Percentiles rank a stretch among this genome's conserved stretches.
These are phyloP conservation scores for Rhagonycha lutea DNA, from an alignment of 2,888 invertebrate genomes.

Conservation along the genomic window DNA sequence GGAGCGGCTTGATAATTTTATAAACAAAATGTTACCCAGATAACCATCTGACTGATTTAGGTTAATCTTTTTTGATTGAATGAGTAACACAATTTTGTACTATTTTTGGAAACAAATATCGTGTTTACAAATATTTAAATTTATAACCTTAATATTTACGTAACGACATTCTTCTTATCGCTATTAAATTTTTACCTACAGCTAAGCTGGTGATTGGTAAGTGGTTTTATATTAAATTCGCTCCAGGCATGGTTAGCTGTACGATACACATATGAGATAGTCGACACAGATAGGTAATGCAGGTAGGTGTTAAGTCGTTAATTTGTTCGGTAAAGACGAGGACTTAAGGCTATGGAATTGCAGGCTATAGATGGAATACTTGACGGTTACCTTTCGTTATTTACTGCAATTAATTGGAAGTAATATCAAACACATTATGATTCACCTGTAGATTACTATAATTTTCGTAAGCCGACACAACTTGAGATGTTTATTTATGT, in stretches of 20 bases:
- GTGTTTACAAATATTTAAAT: slow-evolving; percentile 2
- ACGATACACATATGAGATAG: slow-evolving; percentile 29
- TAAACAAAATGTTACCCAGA: slow-evolving; percentile 1
- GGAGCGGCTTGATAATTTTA: slow-evolving; percentile 31
- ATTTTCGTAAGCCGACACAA: slow-evolving; percentile 27
- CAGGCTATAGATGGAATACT: slow-evolving; percentile 11
- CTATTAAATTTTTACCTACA: neutral
- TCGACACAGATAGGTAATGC: slow-evolving; percentile 33
- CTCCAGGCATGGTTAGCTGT: slow-evolving; percentile 17
- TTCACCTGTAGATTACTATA: slow-evolving; percentile 31
- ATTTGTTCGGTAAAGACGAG: slow-evolving; percentile 32
- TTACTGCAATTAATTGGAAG: slow-evolving; percentile 35
- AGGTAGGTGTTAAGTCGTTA: slow-evolving; percentile 39
- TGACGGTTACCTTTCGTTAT: slow-evolving; percentile 21
- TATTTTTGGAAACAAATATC: slow-evolving; percentile 6
- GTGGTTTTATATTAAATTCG: slow-evolving; percentile 20
- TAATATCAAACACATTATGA: slow-evolving; percentile 26
- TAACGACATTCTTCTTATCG: neutral
- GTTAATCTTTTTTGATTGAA: slow-evolving; percentile 22
- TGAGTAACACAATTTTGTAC: neutral
- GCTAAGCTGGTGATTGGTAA: slow-evolving; percentile 1
- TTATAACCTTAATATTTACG: slow-evolving; percentile 1
- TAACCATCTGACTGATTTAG: slow-evolving; percentile 16
- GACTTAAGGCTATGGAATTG: slow-evolving; percentile 28
- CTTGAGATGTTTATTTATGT: slow-evolving; percentile 23